A percentile compares a stretch with the other conserved stretches of the same genome.
Conservation (phyloP, 2,113 vertebrate species). For the Sterna hirundo region DNA sequence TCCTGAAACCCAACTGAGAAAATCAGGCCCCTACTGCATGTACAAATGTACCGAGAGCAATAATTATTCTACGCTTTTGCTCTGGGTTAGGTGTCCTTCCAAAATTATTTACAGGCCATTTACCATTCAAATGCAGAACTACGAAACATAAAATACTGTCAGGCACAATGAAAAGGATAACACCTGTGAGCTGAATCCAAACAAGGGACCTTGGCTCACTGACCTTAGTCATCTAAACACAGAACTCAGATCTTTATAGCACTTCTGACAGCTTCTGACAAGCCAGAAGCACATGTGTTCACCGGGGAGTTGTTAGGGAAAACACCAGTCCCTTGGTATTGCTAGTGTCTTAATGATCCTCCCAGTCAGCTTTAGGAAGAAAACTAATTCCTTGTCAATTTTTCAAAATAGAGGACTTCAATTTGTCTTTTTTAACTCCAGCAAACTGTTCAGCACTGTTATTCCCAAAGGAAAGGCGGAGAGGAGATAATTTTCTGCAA, state of each 20-base stretch:
- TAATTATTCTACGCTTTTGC: neutral
- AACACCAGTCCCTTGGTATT: neutral
- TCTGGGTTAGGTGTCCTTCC: neutral
- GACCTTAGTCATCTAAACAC: neutral
- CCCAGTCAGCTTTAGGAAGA: neutral
- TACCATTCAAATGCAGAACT: neutral
- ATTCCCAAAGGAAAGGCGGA: neutral
- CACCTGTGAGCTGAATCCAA: neutral
- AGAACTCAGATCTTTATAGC: neutral
- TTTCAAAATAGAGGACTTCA: neutral
- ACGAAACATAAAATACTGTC: neutral
- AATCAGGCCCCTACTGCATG: neutral
- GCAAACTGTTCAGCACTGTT: neutral
- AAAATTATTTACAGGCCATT: neutral
- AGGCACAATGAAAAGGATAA: neutral
- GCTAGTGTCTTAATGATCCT: neutral
- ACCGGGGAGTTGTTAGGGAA: neutral
- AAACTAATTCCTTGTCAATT: neutral
- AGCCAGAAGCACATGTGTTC: neutral
- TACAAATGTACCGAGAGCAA: neutral
- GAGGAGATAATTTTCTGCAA: neutral
- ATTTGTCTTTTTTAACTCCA: neutral
- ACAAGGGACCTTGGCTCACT: neutral
- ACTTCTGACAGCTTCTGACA: neutral
- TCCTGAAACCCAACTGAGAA: neutral